Evolutionary conservation across 2,888 invertebrate species (phyloP), one percentile per base, ranked within the genome.

Genomic region (Drosophila siamana): DNA sequence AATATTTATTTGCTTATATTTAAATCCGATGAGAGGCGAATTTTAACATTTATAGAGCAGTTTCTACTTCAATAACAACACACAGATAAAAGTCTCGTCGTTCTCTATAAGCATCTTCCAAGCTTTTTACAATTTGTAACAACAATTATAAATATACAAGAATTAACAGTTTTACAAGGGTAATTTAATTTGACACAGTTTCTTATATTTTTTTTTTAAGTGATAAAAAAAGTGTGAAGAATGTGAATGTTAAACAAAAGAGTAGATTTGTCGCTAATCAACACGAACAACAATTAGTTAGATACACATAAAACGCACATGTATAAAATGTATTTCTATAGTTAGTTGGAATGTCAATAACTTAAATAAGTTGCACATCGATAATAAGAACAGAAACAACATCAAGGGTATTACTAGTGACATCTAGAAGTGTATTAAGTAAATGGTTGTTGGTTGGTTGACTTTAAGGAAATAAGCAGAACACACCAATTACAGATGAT

Each of bases 401-500:
- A 75, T 16, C 68, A 62, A 73, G 52, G 15, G 5, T 55, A 36
- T 44, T 6, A 40, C 28, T 28, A 50, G 43, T 28, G 30, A 67
- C 46, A 73, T 74, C 28, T 28, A 64, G 30, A 61, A 30, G 43
- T 59, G 24, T 51, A 15, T 26, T 38, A 40, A 59, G 16, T 22
- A n/a, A 43, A 26, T 47, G 46, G 36, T 26, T 19, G 26, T 26
- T 19, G 26, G 19, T 70, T 51, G 48, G 15, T 51, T 33, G n/a
- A n/a, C 11, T 11, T 73, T 43, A 33, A 65, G 48, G 41, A 65
- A 70, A 64, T 59, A 78, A 62, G 43, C 51, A 43, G 51, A 70
- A 44, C 67, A 87, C 82, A 83, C 81, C 88, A 88, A 88, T 84
- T 81, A 84, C 77, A 79, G 69, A 51, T 38, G 50, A 54, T 52